phyloP scores from a whole-genome alignment of 2,113 vertebrate species.

The Festucalex cinctus region DNA sequence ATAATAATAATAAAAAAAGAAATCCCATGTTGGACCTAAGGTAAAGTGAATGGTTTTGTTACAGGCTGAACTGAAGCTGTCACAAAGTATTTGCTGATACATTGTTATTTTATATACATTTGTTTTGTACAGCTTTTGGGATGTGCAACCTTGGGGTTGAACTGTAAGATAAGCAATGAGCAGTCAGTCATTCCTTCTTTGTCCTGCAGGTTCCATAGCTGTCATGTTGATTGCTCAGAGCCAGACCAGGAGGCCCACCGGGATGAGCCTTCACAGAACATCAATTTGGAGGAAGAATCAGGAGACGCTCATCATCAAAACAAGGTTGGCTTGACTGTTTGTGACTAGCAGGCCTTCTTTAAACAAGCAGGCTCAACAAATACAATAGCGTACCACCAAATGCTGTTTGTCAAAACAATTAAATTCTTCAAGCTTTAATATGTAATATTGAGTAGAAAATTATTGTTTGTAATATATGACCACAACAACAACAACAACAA shows the following conservation, averaged over 20 bases:
- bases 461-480: not conserved
- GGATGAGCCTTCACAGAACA: constrained; percentile 66
- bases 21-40: too few relatives aligned
- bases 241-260: constrained; percentile 63
- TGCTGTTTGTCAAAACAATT: not conserved
- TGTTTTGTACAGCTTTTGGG: not conserved
- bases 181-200: not conserved
- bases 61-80: too few relatives aligned
- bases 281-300: constrained; percentile 66
- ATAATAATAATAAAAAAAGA: too few relatives aligned
- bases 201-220: constrained; percentile 70
- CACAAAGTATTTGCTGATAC: too few relatives aligned
- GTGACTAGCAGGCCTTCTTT: not conserved
- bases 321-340: constrained; percentile 25
- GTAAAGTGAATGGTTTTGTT: too few relatives aligned
- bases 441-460: not conserved
- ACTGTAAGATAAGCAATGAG: not conserved
- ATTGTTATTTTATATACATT: too few relatives aligned
- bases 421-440: not conserved
- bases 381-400: too few relatives aligned
- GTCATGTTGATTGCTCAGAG: constrained; percentile 80
- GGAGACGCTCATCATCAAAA: constrained; percentile 35
- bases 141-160: not conserved
- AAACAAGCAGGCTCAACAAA: not conserved
- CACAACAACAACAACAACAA: too few relatives aligned